Conservation (phyloP, 2,888 invertebrate species). For the Calameuta idolon region DNA sequence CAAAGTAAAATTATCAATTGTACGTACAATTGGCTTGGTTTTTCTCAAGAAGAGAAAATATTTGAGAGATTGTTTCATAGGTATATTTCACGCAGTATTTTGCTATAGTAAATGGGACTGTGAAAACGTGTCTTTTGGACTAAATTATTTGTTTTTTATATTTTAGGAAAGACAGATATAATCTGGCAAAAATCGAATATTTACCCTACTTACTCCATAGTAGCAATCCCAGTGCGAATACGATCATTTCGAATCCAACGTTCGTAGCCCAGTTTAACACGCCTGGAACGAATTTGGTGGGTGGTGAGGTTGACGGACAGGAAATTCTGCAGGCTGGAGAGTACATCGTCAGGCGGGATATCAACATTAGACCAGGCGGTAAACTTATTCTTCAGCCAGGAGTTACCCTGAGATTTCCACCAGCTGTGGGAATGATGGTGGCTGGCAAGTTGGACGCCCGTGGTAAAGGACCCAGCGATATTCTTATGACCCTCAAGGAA, state of each 20-base stretch:
- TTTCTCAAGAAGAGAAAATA: conserved; percentile 78
- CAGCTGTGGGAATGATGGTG: conserved; percentile 95
- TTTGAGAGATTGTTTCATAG: conserved; percentile 81
- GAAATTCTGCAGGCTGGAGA: conserved; percentile 85
- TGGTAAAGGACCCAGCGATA: conserved; percentile 83
- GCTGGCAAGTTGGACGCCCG: conserved; percentile 90
- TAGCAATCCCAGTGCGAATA: conserved; percentile 89
- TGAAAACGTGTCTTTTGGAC: background rate
- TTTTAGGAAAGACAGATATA: conserved; percentile 88
- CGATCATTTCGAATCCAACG: conserved; percentile 80
- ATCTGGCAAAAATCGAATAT: conserved; percentile 91
- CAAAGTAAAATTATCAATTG: conserved; percentile 95
- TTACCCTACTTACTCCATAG: conserved; percentile 92
- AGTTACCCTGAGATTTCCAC: conserved; percentile 89
- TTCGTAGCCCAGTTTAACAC: conserved; percentile 84
- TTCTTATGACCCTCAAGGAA: conserved; percentile 82
- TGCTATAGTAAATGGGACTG: background rate
- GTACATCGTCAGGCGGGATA: conserved; percentile 93
- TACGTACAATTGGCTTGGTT: conserved; percentile 94
- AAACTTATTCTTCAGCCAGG: conserved; percentile 89
- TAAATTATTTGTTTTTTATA: background rate
- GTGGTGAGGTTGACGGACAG: conserved; percentile 94
- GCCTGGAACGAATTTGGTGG: conserved; percentile 79
- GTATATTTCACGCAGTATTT: conserved; percentile 39
- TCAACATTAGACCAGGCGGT: conserved; percentile 94